Conservation (phyloP, 2,888 invertebrate species). For the Nomada hirtipes region DNA sequence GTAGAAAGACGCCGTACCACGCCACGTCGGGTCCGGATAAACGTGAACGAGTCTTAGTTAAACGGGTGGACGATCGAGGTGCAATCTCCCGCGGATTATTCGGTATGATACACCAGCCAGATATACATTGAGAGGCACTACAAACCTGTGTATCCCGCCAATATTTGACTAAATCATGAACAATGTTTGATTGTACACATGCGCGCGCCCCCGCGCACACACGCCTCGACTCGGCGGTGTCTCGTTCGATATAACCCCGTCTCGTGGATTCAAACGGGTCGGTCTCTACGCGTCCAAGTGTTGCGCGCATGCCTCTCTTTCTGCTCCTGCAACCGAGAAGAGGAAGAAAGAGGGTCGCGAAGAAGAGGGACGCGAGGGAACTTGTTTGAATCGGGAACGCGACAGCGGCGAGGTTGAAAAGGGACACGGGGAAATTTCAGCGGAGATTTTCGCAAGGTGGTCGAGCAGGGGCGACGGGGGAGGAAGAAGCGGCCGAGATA, state of each 20-base stretch:
- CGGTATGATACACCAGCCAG: conserved; percentile 79
- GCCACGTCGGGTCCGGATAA: conserved; percentile 12
- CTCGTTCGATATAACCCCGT: conserved; percentile 45
- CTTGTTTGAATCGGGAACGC: neutral
- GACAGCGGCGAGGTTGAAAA: neutral
- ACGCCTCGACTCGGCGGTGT: neutral
- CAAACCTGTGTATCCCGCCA: conserved; percentile 84
- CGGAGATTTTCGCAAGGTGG: neutral
- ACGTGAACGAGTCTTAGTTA: conserved; percentile 76
- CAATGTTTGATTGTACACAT: conserved; percentile 84
- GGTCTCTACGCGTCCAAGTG: neutral
- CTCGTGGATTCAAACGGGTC: conserved; percentile 9
- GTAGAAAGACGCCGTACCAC: conserved; percentile 4
- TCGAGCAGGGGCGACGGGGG: neutral
- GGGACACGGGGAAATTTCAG: neutral
- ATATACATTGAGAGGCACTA: conserved; percentile 78
- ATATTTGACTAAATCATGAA: conserved; percentile 85
- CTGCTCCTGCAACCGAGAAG: neutral
- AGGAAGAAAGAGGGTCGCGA: neutral
- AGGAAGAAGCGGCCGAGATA: neutral
- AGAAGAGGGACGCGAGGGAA: neutral
- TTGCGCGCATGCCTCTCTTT: neutral
- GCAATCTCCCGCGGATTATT: conserved; percentile 82
- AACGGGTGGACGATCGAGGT: conserved; percentile 78
- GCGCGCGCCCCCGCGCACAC: conserved; percentile 53